Percentiles rank a stretch among this genome's conserved stretches.
These are phyloP conservation scores for Toxotes chatareus DNA, from an alignment of 2,113 vertebrate genomes.

Conservation along the genomic window DNA sequence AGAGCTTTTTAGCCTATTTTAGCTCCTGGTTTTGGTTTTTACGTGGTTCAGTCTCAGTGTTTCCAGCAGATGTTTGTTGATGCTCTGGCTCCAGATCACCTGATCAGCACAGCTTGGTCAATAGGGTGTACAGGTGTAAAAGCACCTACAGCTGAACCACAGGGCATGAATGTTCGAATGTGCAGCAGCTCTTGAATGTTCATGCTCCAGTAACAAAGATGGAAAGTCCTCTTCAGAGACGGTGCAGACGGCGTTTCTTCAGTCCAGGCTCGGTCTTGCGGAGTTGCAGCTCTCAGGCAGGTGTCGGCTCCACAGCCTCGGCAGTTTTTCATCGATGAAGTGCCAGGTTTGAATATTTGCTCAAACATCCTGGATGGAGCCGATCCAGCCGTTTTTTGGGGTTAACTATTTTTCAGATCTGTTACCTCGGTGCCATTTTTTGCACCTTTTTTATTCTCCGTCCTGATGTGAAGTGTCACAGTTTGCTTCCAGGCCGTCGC, in stretches of 20 bases:
- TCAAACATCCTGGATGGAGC: neutral
- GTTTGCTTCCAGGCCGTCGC: conserved; percentile 33
- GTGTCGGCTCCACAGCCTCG: neutral
- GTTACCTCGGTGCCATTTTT: conserved; percentile 36
- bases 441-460: conserved; percentile 20
- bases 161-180: too few species aligned
- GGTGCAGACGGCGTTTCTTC: neutral
- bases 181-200: too few species aligned
- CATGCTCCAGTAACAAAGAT: neutral
- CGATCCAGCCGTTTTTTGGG: conserved; percentile 30
- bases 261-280: neutral
- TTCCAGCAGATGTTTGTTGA: too few species aligned
- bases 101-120: too few species aligned
- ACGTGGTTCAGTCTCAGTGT: too few species aligned
- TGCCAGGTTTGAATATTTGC: conserved; percentile 60
- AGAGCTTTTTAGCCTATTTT: too few species aligned
- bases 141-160: too few species aligned
- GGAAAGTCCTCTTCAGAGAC: too few species aligned
- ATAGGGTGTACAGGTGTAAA: too few species aligned
- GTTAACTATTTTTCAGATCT: conserved; percentile 27
- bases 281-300: conserved; percentile 9
- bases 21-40: too few species aligned
- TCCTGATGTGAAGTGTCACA: conserved; percentile 44
- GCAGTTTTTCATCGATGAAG: conserved; percentile 32
- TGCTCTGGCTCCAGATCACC: too few species aligned